Percentiles rank a stretch among this genome's conserved stretches.
These are phyloP conservation scores for Todiramphus saurophagus DNA, from an alignment of 2,113 vertebrate species.

Conservation along the genomic window DNA sequence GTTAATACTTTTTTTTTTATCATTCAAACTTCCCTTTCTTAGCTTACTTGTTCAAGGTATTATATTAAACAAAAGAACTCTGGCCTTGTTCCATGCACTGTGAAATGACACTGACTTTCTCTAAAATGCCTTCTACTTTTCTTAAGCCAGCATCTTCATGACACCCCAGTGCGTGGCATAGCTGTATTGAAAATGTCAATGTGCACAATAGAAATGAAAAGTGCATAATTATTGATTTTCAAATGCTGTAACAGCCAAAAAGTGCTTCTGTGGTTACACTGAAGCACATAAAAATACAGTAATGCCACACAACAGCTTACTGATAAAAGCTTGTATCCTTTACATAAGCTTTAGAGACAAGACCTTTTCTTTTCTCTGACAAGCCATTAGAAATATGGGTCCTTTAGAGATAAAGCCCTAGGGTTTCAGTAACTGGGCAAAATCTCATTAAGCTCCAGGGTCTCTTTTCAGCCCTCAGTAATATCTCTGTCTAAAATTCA, in stretches of 20 bases:
- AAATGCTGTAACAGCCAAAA: neutral
- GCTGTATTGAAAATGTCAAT: neutral
- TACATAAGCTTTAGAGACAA: neutral
- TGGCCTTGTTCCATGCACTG: neutral
- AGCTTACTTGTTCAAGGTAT: neutral
- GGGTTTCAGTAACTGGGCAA: neutral
- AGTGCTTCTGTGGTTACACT: neutral
- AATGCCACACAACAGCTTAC: neutral
- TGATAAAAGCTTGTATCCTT: neutral
- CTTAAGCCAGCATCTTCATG: neutral
- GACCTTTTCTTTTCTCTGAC: neutral
- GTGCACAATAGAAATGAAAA: neutral
- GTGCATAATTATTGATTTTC: conserved; percentile 10
- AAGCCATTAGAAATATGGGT: neutral
- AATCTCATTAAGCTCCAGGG: neutral
- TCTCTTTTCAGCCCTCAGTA: neutral
- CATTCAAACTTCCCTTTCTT: neutral
- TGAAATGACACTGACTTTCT: neutral
- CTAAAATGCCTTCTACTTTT: neutral
- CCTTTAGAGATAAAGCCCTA: neutral
- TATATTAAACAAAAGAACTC: neutral
- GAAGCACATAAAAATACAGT: neutral
- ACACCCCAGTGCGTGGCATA: neutral
- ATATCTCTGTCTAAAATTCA: neutral
- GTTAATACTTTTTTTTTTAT: neutral